A percentile compares a stretch with the other conserved stretches of the same genome.
Evolutionary conservation across 2,113 vertebrate genomes (phyloP).

Genomic region (Suricata suricatta): DNA sequence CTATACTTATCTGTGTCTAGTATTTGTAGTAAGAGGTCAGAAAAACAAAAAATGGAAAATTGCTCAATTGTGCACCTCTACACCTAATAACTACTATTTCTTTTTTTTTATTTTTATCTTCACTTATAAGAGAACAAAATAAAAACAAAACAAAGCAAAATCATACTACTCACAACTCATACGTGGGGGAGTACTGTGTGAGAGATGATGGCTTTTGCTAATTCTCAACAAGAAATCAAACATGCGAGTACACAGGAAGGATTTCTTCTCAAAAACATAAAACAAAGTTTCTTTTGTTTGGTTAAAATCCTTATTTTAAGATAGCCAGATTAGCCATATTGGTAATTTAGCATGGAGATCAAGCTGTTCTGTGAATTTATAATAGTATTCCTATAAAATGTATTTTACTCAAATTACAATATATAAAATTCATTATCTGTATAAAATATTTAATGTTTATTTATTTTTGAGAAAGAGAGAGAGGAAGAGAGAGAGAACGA

Average conservation of each 20-base stretch:
- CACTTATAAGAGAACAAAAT: background rate
- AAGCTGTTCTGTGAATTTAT: background rate
- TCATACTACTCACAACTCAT: background rate
- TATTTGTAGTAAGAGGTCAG: constrained; percentile 75
- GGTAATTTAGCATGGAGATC: background rate
- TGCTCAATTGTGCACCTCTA: constrained; percentile 76
- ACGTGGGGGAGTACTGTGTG: background rate
- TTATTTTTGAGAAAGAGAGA: too few relatives aligned
- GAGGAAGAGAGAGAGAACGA: too few relatives aligned
- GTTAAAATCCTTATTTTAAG: background rate
- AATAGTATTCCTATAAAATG: background rate
- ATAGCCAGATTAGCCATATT: background rate
- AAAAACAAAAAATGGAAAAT: constrained; percentile 78
- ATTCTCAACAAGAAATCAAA: background rate
- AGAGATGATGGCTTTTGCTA: background rate
- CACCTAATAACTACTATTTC: background rate
- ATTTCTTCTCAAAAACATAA: background rate
- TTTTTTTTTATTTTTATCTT: background rate
- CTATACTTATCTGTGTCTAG: constrained; percentile 75
- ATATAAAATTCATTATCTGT: background rate
- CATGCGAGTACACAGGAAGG: background rate
- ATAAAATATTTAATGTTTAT: too few relatives aligned
- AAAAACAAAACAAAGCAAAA: background rate
- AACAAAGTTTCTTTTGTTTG: background rate
- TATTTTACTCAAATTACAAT: background rate